Percentiles rank a stretch among this genome's conserved stretches.
Evolutionary conservation across 2,797 vertebrate genomes (phyloP).

Genomic region (Aplochiton taeniatus): DNA sequence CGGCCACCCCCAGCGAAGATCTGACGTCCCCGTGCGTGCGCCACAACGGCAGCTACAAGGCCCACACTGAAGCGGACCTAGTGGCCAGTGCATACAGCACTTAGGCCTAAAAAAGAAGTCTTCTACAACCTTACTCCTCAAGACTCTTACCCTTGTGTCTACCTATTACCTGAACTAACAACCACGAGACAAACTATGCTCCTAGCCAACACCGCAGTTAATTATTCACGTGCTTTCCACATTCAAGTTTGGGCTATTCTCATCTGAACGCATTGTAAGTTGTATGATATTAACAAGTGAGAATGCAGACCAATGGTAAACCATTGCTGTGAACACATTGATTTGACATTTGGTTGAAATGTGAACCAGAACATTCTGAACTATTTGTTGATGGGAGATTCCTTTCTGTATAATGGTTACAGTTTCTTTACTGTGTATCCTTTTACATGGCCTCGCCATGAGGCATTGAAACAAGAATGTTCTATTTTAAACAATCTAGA

Average conservation of each 20-base stretch:
- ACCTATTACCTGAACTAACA: too few species aligned
- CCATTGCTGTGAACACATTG: conserved; percentile 41
- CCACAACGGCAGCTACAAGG: conserved; percentile 88
- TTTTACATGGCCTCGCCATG: neutral
- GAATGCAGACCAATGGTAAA: neutral
- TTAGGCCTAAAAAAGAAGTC: neutral
- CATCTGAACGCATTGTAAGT: conserved; percentile 7
- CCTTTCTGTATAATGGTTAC: conserved; percentile 19
- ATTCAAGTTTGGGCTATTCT: conserved; percentile 6
- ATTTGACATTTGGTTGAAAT: conserved; percentile 41
- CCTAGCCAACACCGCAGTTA: too few species aligned
- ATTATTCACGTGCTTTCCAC: neutral
- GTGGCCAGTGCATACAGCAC: conserved; percentile 57
- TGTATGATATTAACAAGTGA: conserved; percentile 17
- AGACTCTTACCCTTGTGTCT: neutral
- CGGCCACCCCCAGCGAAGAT: conserved; percentile 63
- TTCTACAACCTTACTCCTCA: neutral
- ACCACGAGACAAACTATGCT: too few species aligned
- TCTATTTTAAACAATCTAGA: too few species aligned
- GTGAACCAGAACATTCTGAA: conserved; percentile 16
- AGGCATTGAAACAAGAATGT: too few species aligned
- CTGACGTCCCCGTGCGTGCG: conserved; percentile 70
- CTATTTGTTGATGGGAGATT: conserved; percentile 20
- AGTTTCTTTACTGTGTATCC: conserved; percentile 1
- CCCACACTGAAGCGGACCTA: conserved; percentile 60